These are phyloP conservation scores for Mus spretus DNA, from an alignment of 2,797 vertebrate species.

Conservation along the genomic window DNA sequence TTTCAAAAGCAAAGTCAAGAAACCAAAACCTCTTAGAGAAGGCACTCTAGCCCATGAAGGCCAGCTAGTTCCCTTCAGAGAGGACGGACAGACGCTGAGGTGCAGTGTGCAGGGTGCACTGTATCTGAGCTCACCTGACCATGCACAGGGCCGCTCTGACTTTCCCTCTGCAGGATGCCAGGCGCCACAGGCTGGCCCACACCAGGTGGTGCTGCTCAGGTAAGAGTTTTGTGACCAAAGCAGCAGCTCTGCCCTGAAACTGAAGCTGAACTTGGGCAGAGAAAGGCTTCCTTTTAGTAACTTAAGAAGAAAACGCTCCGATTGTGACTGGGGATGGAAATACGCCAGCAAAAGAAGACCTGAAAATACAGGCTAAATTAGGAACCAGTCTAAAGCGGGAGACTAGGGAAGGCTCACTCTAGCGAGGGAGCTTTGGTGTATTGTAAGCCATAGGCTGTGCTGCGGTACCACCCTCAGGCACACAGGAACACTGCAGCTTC, in stretches of 20 bases:
- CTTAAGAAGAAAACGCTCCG: neutral
- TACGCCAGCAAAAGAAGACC: neutral
- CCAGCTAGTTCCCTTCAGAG: neutral
- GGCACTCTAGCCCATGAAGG: neutral
- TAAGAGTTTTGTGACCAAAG: neutral
- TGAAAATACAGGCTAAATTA: neutral
- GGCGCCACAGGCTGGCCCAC: neutral
- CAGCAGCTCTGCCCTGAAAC: neutral
- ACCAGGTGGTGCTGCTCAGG: neutral
- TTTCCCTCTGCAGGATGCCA: neutral
- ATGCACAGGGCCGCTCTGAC: no score
- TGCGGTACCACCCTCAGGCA: constrained; percentile 77
- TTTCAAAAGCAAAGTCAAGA: constrained; percentile 28
- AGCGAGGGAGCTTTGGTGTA: neutral
- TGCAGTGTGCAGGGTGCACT: neutral
- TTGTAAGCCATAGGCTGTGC: neutral
- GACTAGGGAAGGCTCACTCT: neutral
- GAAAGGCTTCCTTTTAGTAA: neutral
- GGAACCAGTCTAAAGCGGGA: neutral
- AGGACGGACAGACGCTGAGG: fast-evolving
- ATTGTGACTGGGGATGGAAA: neutral
- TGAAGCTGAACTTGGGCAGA: neutral
- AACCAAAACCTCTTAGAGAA: neutral
- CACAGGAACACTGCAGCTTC: constrained; percentile 58
- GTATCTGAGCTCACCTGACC: neutral